Evolutionary conservation across 2,888 invertebrate genomes (phyloP).

Genomic region (Aspidapion aeneum): DNA sequence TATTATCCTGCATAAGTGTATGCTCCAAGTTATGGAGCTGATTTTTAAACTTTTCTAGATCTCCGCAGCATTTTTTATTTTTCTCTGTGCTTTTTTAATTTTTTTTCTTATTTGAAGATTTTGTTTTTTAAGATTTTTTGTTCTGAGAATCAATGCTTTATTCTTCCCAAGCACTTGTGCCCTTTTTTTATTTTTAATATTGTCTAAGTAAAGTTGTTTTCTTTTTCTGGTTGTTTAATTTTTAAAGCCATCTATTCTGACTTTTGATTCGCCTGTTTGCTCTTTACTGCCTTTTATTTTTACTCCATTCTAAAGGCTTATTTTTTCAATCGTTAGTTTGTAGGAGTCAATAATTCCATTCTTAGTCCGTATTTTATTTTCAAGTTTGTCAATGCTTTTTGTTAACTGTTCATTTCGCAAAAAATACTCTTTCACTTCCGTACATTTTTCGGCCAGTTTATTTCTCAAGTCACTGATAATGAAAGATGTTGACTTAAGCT

Average conservation of each 20-base stretch:
- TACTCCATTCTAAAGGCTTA: background rate
- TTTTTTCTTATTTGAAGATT: background rate
- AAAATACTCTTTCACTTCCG: background rate
- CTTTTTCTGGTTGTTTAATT: background rate
- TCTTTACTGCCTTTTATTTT: background rate
- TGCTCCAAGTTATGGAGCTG: background rate
- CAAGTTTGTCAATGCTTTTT: background rate
- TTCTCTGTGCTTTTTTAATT: background rate
- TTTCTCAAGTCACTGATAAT: background rate
- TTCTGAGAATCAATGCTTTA: background rate
- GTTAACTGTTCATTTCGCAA: background rate
- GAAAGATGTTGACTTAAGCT: background rate
- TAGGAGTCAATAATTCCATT: background rate
- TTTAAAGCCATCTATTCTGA: background rate
- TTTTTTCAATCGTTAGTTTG: background rate
- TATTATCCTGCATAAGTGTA: background rate
- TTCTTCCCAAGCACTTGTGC: background rate
- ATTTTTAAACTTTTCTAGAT: background rate
- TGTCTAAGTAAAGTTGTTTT: background rate
- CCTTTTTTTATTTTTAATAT: background rate
- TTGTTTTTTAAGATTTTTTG: background rate
- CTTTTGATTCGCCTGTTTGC: background rate
- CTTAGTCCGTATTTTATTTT: background rate
- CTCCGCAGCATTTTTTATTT: background rate
- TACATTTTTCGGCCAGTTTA: background rate